Percentiles rank a stretch among this genome's conserved stretches.
phyloP scores from a whole-genome alignment of 2,888 invertebrate genomes.

The Orthosia incerta region DNA sequence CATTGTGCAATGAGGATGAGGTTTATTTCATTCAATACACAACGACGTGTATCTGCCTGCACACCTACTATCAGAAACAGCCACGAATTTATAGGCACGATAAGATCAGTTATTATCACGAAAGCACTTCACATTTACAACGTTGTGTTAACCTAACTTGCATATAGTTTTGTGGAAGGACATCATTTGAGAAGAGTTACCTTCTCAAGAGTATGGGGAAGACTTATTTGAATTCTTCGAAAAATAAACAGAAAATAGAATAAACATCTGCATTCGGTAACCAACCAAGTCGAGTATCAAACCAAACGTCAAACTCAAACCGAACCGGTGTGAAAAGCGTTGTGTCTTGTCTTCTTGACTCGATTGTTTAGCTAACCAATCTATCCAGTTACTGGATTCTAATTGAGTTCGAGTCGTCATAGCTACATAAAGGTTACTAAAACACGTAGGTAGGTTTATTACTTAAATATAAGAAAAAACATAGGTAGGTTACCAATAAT shows the following conservation, averaged over 20 bases:
- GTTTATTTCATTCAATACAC: constrained; percentile 49
- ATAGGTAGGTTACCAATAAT: no score
- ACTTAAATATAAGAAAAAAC: no score
- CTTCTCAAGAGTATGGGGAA: not conserved
- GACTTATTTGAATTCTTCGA: not conserved
- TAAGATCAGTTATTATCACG: constrained; percentile 44
- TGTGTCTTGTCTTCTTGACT: not conserved
- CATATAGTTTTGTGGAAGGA: not conserved
- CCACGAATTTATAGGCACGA: constrained; percentile 35
- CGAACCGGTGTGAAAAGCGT: constrained; percentile 2
- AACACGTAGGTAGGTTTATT: no score
- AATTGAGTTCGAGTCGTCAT: no score
- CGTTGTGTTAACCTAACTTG: not conserved
- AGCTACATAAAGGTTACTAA: no score
- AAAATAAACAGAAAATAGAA: not conserved
- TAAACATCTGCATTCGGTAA: not conserved
- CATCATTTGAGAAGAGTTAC: not conserved
- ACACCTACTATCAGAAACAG: constrained; percentile 39
- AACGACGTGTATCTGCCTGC: constrained; percentile 25
- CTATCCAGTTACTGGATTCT: no score
- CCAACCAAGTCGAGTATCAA: not conserved
- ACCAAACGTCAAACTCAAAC: not conserved
- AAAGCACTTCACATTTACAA: constrained; percentile 19
- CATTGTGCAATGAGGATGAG: constrained; percentile 72
- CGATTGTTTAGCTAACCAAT: not conserved